phyloP scores from a whole-genome alignment of 2,113 vertebrate species.

The Brachyhypopomus occidentalis region DNA sequence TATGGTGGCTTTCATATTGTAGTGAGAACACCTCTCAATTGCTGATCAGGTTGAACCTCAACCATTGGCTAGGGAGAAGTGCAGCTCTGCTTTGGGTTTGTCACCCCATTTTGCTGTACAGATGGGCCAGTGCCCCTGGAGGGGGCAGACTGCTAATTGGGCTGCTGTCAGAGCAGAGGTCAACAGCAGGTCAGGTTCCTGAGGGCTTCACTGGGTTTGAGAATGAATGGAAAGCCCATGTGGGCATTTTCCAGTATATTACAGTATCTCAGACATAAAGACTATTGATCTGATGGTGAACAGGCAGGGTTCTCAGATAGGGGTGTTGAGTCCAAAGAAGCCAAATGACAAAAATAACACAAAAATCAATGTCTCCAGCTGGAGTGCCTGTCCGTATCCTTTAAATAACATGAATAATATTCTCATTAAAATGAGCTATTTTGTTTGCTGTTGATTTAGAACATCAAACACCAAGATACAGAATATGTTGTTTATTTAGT shows the following conservation, averaged over 20 bases:
- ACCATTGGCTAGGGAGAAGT: neutral
- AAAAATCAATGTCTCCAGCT: slow-evolving; percentile 19
- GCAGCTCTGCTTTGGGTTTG: slow-evolving; percentile 12
- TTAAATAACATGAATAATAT: neutral
- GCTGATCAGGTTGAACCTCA: neutral
- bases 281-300: slow-evolving; percentile 30
- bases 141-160: slow-evolving; percentile 62
- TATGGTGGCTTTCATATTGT: neutral
- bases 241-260: slow-evolving; percentile 19
- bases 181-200: slow-evolving; percentile 45
- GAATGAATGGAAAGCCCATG: slow-evolving; percentile 17
- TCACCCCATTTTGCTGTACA: slow-evolving; percentile 51
- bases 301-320: neutral
- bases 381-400: neutral
- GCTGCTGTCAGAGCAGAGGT: slow-evolving; percentile 57
- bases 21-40: neutral
- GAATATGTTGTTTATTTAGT: neutral
- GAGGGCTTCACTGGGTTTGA: slow-evolving; percentile 4
- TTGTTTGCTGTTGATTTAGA: neutral
- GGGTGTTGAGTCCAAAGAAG: neutral
- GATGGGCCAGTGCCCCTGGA: slow-evolving; percentile 44
- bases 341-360: slow-evolving; percentile 30
- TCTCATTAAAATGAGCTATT: neutral
- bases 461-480: neutral
- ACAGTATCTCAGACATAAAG: neutral